Base-by-base conservation (phyloP, 2,797 vertebrate genomes). In the Sternotherus odoratus region DNA sequence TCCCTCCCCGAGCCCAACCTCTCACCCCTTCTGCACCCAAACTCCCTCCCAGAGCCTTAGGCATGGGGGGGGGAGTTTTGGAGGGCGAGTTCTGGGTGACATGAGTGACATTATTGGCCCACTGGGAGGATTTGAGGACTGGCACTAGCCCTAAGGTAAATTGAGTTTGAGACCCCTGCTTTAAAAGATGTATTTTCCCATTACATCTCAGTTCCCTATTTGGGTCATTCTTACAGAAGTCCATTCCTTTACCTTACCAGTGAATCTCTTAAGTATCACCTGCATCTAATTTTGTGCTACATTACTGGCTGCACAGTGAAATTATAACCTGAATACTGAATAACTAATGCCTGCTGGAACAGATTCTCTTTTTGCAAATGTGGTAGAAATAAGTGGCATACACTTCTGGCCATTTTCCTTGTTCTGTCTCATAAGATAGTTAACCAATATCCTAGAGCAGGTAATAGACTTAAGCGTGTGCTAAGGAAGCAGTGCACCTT, bases 381-480 rank as follows among this genome's bases (percentile, higher is more conserved):
- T 69, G 60, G 43, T 57, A 75, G 48, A 49, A 82, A 85, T 33
- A 91, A 88, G 23, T 57, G 69, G 51, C 54, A 85, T n/a, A 33
- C 46, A 93, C 21, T 82, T 86, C 28, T 92, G 91, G 43, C 50
- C 15, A 74, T 86, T 91, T 91, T 79, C 13, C 23, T 60, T 88
- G 11, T 77, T 95, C 85, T 90, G 28, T 94, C 92, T 92, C 43
- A 5, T 79, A 88, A 95, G n/a, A 86, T 87, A 87, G 66, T 92
- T 81, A 95, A 94, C 86, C 86, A 91, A 87, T 43, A 74, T 87
- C 75, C 66, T 11, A 60, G 93, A 88, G 83, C 48, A 86, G 60
- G 28, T 79, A 82, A 86, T 75, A 43, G 80, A 33, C 48, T 95
- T 95, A 60, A 56, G 66, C 75, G 77, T 88, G 49, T 28, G 87